phyloP scores from a whole-genome alignment of 1,140 invertebrate species.

The Cepaea nemoralis region DNA sequence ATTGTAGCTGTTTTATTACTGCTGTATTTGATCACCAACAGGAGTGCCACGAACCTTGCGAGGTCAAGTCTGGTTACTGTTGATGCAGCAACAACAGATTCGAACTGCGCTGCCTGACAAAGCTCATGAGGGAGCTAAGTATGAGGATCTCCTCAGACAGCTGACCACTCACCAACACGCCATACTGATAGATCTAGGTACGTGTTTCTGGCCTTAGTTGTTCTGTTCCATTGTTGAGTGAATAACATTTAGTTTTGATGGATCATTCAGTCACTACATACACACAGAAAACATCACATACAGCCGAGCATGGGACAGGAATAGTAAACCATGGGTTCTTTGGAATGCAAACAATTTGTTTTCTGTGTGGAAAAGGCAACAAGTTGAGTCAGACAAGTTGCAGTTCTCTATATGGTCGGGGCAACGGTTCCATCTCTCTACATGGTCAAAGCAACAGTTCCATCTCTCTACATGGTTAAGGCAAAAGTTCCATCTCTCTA shows the following conservation, averaged over 20 bases:
- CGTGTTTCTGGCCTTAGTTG: conserved; percentile 47
- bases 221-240: background rate
- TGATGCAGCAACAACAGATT: conserved; percentile 84
- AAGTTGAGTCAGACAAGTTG: too few species aligned
- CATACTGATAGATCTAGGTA: conserved; percentile 90
- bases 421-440: too few species aligned
- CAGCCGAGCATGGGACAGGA: background rate
- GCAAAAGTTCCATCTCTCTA: too few species aligned
- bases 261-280: background rate
- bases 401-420: too few species aligned
- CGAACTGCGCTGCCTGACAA: conserved; percentile 42
- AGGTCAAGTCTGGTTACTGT: conserved; percentile 92
- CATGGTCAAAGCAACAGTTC: too few species aligned
- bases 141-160: conserved; percentile 85
- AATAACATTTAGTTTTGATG: background rate
- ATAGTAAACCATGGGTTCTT: too few species aligned
- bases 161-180: conserved; percentile 95
- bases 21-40: conserved; percentile 61
- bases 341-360: too few species aligned
- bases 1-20: background rate
- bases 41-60: conserved; percentile 89
- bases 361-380: too few species aligned
- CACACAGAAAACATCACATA: background rate
- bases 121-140: conserved; percentile 66
- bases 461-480: too few species aligned